Evolutionary conservation across 2,797 vertebrate species (phyloP), one percentile per base, ranked within the genome.

Genomic region (Capromys pilorides): DNA sequence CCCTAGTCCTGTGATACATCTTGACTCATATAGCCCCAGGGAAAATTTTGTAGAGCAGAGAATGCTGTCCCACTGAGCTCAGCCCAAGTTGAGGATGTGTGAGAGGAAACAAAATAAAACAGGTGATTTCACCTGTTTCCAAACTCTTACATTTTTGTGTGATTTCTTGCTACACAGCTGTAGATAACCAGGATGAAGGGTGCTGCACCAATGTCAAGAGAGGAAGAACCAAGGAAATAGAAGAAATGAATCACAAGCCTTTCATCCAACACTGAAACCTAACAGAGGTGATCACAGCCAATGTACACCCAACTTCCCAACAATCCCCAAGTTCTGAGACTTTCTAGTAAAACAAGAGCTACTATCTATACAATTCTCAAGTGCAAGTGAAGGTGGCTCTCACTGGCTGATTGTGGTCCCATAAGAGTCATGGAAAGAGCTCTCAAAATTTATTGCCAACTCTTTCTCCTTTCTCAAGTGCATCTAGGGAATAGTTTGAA

Each of bases 401-500:
- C 57, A 39, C 1, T 67, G n/a, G 41, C 75, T 0, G 0, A 71
- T 36, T 61, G 66, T 0, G 6, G 71, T 26, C 62, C 67, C 73
- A 82, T 93, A 59, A 94, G 64, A 91, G 73, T 11, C n/a, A 78
- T 28, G 26, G 62, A 96, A 94, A 59, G 91, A 61, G 24, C 22
- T 90, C 57, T 97, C 66, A 71, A 26, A 67, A 92, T 97, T 96
- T 94, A 95, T 90, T 93, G 96, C 39, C n/a, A 82, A 89, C 11
- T 94, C 67, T 87, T 92, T 95, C 96, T 19, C 77, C 96, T 95
- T 96, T 71, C 67, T 90, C 1, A 91, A 81, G 49, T 93, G 24
- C 73, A 67, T 91, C 91, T 90, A 75, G 94, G 94, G 94, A 96
- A 88, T 97, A 98, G 88, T 97, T 96, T 94, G 80, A 97, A 94